Base-by-base conservation (phyloP, 92 coral and sea anemone genomes). In the Palythoa caribaeorum region DNA sequence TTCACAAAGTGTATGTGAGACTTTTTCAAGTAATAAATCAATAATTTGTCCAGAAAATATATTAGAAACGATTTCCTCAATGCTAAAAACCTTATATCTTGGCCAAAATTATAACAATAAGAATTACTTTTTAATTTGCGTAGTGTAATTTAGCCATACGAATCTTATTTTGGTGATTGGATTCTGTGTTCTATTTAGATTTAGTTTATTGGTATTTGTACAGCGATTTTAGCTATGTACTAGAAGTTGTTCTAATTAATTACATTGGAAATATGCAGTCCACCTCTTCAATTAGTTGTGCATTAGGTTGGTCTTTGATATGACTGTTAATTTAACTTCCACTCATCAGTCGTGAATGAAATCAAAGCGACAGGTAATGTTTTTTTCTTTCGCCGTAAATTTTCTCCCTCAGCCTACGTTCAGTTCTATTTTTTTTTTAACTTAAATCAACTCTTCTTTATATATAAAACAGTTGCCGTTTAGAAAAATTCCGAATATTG, bases 1-100 rank as follows among this genome's bases (percentile, higher is more conserved):
- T 52, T 77, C 40, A 54, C 83, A 35, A 77, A 77, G 83, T 77
- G 69, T 77, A 38, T 19, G 53, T 6, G 68, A 65, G 68, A 17
- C 47, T 28, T 38, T 77, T 53, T 53, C 50, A 15, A 53, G 11
- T 53, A 7, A 9, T 77, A 37, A 10, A 21, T 28, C 69, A 77
- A 77, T 37, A 35, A 54, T 8, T 17, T 15, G 14, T 77, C 28
- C 44, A 11, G 35, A 3, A n/a, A 59, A 28, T 40, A 77, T 17
- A 77, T 35, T 2, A 9, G 62, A 12, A 70, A 9, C 75, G 39
- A 54, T 28, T 77, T 1, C 1, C 10, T 40, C 11, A 44, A 51
- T 5, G 65, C 47, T 14, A 53, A 28, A 13, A 52, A 5, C 1
- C 40, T 16, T 77, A 28, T 20, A 4, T 76, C 35, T 77, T 28